These are phyloP conservation scores for Phyllotreta striolata DNA, from an alignment of 2,888 invertebrate genomes.

Conservation along the genomic window DNA sequence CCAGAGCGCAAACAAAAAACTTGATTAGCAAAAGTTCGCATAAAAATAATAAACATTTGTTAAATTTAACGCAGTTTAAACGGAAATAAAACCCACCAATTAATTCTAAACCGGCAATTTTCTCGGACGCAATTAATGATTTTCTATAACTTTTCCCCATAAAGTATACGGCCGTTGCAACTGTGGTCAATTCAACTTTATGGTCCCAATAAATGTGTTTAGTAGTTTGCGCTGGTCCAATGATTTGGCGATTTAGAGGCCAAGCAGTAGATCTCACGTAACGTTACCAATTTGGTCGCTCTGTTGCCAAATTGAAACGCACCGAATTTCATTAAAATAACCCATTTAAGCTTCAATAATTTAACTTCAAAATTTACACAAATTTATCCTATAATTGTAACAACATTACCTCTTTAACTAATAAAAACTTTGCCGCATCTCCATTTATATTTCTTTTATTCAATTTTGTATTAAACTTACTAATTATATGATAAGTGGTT, in stretches of 20 bases:
- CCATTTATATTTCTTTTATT: no score
- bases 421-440: no score
- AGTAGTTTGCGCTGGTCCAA: constrained; percentile 37
- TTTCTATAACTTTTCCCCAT: constrained; percentile 33
- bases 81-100: constrained; percentile 8
- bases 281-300: constrained; percentile 21
- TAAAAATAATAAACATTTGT: no score
- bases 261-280: constrained; percentile 23
- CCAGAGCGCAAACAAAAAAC: no score
- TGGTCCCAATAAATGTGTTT: constrained; percentile 35
- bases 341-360: no score
- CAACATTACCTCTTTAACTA: no score
- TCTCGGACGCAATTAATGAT: constrained; percentile 26
- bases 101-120: constrained; percentile 21
- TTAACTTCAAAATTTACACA: no score
- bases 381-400: no score
- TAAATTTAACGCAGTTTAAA: constrained; percentile 5
- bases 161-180: constrained; percentile 30
- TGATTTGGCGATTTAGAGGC: constrained; percentile 30
- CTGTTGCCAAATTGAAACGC: constrained; percentile 20
- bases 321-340: not conserved
- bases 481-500: no score
- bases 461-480: no score
- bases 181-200: constrained; percentile 36
- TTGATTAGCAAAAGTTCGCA: no score